Conservation (phyloP, 2,797 vertebrate genomes). For the Adrianichthys oophorus region DNA sequence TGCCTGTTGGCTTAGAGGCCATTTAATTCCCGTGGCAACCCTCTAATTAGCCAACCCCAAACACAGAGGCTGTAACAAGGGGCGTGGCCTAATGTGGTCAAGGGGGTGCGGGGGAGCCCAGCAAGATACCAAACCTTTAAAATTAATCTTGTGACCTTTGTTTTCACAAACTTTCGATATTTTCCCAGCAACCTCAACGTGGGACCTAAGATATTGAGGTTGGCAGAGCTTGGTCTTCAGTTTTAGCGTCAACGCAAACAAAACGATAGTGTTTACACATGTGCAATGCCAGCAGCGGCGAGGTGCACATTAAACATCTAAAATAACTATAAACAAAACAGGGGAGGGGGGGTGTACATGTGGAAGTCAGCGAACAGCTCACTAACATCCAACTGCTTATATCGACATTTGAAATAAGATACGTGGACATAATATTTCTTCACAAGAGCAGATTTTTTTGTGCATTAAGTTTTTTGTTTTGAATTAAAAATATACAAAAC, state of each 20-base stretch:
- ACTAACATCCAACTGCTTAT: background rate
- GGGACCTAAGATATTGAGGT: constrained; percentile 58
- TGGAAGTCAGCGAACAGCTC: constrained; percentile 10
- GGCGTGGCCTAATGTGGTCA: constrained; percentile 63
- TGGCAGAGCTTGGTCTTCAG: constrained; percentile 30
- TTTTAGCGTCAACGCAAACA: constrained; percentile 50
- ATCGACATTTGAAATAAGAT: too few relatives aligned
- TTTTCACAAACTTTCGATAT: constrained; percentile 58
- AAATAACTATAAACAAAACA: constrained; percentile 51
- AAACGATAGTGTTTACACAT: constrained; percentile 45
- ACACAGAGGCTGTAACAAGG: constrained; percentile 45
- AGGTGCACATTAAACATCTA: constrained; percentile 43
- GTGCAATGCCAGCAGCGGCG: constrained; percentile 28
- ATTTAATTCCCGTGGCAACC: constrained; percentile 79
- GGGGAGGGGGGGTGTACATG: constrained; percentile 5
- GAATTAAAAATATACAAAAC: too few relatives aligned
- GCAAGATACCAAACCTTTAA: constrained; percentile 47
- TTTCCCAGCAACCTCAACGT: constrained; percentile 51
- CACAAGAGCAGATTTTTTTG: too few relatives aligned
- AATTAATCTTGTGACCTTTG: constrained; percentile 49
- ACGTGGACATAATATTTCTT: too few relatives aligned
- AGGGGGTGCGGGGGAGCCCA: constrained; percentile 54
- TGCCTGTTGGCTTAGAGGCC: constrained; percentile 73
- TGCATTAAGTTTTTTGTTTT: too few relatives aligned
- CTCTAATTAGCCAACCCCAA: constrained; percentile 79